phyloP scores from a whole-genome alignment of 2,888 invertebrate genomes.

The Eupithecia tripunctaria region DNA sequence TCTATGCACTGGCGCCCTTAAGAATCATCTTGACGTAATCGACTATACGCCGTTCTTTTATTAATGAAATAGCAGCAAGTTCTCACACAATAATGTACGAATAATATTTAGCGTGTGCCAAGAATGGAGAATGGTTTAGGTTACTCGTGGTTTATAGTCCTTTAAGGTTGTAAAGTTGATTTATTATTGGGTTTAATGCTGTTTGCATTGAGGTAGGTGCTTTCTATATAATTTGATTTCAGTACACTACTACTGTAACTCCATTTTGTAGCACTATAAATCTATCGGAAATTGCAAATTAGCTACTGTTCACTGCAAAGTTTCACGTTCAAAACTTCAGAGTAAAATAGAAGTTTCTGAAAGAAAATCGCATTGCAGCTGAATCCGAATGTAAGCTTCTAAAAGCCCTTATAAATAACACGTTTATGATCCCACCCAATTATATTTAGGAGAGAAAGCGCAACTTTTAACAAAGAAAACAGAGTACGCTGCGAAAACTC shows the following conservation, averaged over 20 bases:
- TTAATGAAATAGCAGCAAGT: constrained; percentile 56
- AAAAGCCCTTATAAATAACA: constrained; percentile 27
- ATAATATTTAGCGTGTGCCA: constrained; percentile 30
- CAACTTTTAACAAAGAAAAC: constrained; percentile 28
- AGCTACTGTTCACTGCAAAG: background rate
- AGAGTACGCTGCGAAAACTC: constrained; percentile 23
- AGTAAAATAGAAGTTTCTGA: constrained; percentile 1
- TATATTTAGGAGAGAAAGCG: constrained; percentile 27
- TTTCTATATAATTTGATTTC: background rate
- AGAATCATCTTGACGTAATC: constrained; percentile 58
- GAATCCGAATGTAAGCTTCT: constrained; percentile 19
- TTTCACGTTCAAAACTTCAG: background rate
- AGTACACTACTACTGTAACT: background rate
- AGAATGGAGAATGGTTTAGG: constrained; percentile 18
- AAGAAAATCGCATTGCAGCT: constrained; percentile 6
- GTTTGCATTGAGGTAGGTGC: constrained; percentile 7
- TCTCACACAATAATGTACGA: constrained; percentile 54
- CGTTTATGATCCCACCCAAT: constrained; percentile 31
- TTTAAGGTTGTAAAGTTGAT: constrained; percentile 13
- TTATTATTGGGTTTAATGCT: constrained; percentile 7
- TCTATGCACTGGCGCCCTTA: constrained; percentile 66
- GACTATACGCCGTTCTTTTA: constrained; percentile 65
- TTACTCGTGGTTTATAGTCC: constrained; percentile 12
- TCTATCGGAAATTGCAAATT: background rate
- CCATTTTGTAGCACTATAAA: constrained; percentile 1